These are phyloP conservation scores for Aplocera efformata DNA, from an alignment of 2,888 invertebrate species.

Conservation along the genomic window DNA sequence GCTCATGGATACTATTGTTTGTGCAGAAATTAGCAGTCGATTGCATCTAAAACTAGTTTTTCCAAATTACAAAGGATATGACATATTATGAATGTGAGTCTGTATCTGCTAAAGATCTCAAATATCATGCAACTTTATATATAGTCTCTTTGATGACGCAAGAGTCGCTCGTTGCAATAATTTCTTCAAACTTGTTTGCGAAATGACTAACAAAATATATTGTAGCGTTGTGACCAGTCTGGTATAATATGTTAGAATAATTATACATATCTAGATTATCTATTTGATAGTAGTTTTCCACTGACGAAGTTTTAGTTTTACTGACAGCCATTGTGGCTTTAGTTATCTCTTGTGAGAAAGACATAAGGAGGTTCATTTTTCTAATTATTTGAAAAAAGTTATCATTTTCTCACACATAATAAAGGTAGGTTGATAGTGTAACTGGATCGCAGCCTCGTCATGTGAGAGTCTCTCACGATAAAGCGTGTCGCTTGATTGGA, in stretches of 20 bases:
- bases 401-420: conserved; percentile 57
- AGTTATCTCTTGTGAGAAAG: too few relatives aligned
- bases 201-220: conserved; percentile 8
- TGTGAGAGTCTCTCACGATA: conserved; percentile 68
- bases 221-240: conserved; percentile 7
- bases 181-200: conserved; percentile 10
- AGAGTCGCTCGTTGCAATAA: conserved; percentile 5
- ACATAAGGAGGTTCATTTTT: too few relatives aligned
- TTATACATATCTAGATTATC: too few relatives aligned
- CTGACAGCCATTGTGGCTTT: too few relatives aligned
- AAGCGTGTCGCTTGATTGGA: conserved; percentile 45
- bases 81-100: too few relatives aligned
- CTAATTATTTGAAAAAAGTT: conserved; percentile 19
- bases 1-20: too few relatives aligned
- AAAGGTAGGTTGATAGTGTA: conserved; percentile 40
- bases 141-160: conserved; percentile 6
- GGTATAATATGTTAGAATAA: conserved; percentile 9
- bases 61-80: too few relatives aligned
- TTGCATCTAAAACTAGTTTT: too few relatives aligned
- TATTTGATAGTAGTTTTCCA: too few relatives aligned
- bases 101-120: too few relatives aligned
- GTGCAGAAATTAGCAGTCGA: too few relatives aligned
- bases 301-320: too few relatives aligned
- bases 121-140: not conserved
- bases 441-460: conserved; percentile 59